Conservation (phyloP, 1,140 invertebrate genomes). For the Drepana arcuata region DNA sequence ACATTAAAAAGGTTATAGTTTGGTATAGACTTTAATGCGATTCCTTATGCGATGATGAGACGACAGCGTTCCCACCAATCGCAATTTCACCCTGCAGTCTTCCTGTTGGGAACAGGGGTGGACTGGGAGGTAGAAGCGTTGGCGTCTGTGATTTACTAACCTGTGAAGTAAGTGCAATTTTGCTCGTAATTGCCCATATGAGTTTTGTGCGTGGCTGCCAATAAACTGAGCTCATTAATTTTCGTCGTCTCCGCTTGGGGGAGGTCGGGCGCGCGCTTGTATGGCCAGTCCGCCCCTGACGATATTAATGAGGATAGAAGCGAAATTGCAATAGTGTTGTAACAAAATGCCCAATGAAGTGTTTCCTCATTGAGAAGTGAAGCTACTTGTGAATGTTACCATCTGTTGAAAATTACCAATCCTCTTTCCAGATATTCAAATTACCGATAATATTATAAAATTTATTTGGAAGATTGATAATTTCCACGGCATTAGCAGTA, state of each 20-base stretch:
- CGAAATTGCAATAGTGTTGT: slow-evolving; percentile 64
- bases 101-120: slow-evolving; percentile 67
- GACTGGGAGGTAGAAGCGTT: slow-evolving; percentile 64
- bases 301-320: slow-evolving; percentile 72
- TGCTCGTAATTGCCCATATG: slow-evolving; percentile 70
- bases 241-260: slow-evolving; percentile 67
- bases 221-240: slow-evolving; percentile 72
- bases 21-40: slow-evolving; percentile 54
- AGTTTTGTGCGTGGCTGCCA: slow-evolving; percentile 71
- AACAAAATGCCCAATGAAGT: slow-evolving; percentile 51
- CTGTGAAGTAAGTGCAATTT: slow-evolving; percentile 71
- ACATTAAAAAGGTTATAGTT: slow-evolving; percentile 8
- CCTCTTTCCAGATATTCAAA: slow-evolving; percentile 3
- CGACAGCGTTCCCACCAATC: slow-evolving; percentile 44
- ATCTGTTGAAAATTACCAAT: slow-evolving; percentile 44
- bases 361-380: slow-evolving; percentile 44
- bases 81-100: slow-evolving; percentile 63
- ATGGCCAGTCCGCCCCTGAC: slow-evolving; percentile 73
- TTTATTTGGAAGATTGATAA: slow-evolving; percentile 10
- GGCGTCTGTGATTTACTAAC: slow-evolving; percentile 65
- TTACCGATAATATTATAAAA: neutral
- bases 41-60: slow-evolving; percentile 31
- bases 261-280: slow-evolving; percentile 67
- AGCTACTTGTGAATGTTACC: slow-evolving; percentile 55
- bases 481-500: slow-evolving; percentile 21